Percentiles rank a stretch among this genome's conserved stretches.
phyloP scores from a whole-genome alignment of 2,113 vertebrate species.

The Archocentrus centrarchus region DNA sequence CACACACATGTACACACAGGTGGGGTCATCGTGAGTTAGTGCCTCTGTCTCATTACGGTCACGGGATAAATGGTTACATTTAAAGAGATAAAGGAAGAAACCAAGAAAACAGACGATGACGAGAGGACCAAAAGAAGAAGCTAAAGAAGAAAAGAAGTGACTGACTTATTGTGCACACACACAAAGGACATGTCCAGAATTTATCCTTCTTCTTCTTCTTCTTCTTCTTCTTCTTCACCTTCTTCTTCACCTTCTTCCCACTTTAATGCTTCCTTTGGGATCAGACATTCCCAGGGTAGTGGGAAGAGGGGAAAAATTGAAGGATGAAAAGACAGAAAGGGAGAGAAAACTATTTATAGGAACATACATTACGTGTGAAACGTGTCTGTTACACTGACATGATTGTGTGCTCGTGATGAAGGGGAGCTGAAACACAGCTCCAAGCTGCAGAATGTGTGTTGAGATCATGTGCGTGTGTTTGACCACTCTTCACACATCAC shows the following conservation, averaged over 20 bases:
- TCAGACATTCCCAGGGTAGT: conserved; percentile 11
- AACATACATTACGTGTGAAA: conserved; percentile 20
- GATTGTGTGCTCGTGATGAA: background rate
- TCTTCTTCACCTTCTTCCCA: conserved; percentile 34
- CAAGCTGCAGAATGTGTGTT: background rate
- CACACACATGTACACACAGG: background rate
- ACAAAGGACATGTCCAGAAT: background rate
- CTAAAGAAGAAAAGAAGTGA: background rate
- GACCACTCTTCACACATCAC: conserved; percentile 46
- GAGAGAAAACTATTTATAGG: conserved; percentile 43
- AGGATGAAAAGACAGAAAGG: background rate
- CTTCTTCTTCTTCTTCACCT: conserved; percentile 8
- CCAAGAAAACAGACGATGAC: background rate
- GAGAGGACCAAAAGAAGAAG: background rate
- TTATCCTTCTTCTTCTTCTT: conserved; percentile 16
- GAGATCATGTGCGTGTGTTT: conserved; percentile 26
- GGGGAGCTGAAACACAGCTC: background rate
- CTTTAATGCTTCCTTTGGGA: conserved; percentile 31
- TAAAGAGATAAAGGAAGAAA: conserved; percentile 34
- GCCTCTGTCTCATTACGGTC: conserved; percentile 49
- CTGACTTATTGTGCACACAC: background rate
- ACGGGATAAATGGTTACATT: conserved; percentile 58
- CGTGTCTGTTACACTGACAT: background rate
- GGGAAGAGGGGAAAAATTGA: conserved; percentile 14
- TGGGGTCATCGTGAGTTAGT: conserved; percentile 43